Evolutionary conservation across 2,797 vertebrate genomes (phyloP), one percentile per base, ranked within the genome.

Genomic region (Hypotaenidia philippensis): DNA sequence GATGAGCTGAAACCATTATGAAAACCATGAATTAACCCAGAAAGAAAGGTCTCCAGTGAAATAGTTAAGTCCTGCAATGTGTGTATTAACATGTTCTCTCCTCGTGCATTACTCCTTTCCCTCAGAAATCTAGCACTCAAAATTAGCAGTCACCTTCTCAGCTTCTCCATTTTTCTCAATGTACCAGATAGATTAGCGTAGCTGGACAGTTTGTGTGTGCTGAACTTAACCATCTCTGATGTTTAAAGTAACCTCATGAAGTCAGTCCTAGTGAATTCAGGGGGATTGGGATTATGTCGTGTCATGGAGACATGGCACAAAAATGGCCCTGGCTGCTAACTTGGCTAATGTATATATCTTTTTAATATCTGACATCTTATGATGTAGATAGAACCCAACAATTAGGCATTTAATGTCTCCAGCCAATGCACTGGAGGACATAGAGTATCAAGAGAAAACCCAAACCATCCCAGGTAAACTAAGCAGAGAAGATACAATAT

Each of bases 261-360:
- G 11, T 34, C 41, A 61, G 8, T 31, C 32, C 25, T 19, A 36
- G 25, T 15, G 20, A 82, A 65, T 52, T 79, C 11, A 12, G 3
- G 3, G 27, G 11, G 14, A 0, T 0, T 49, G 18, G 15, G 50
- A 53, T 53, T 27, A 38, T 26, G 15, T 10, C 69, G 4, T 22
- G 6, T 53, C 26, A 36, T 57, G 29, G 9, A 21, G 7, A 31
- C 29, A 10, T n/a, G 22, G 27, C 57, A 47, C 21, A 81, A 18
- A 44, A 60, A 52, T 18, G 9, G 2, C 29, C 34, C 55, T 53
- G 31, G 21, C 8, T 82, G 11, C 38, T 84, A 59, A 64, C 26
- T 64, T 17, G 18, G n/a, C 22, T 23, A 11, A 18, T 34, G 5
- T 7, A 41, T 20, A 22, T 49, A 1, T 31, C 6, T 53, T 61